Base-by-base conservation (phyloP, 2,888 invertebrate species). In the Drosophila borborema region DNA sequence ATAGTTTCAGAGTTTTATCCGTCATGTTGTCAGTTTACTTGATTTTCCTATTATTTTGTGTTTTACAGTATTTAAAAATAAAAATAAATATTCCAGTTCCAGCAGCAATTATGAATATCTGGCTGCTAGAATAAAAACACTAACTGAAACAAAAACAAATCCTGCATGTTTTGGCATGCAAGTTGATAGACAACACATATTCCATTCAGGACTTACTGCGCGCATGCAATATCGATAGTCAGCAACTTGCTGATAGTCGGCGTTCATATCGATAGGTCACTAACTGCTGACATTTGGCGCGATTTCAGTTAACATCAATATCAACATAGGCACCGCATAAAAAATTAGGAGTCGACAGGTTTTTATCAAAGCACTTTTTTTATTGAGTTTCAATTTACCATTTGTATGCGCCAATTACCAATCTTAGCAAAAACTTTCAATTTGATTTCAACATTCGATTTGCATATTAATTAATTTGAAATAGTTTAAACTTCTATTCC, bases 141-240 rank as follows among this genome's bases (percentile, higher is more conserved):
- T 28, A 9, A 2, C 40, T 7, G 23, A 1, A 28, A 40, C 40
- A 28, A 28, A 6, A 54, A 54, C 2, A 51, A 54, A 23, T 28
- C 6, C n/a, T 12, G 55, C 41, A 28, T 38, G 6, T 55, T 36
- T 45, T 16, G 14, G 23, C 34, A 36, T 36, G 18, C 18, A 18
- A 31, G 20, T 16, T 20, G 14, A 20, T 2, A 41, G 41, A 31
- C 43, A 43, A 56, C 31, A 18, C 16, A 9, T 43, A 34, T 43
- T 36, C 12, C 58, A 46, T 36, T n/a, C 45, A 59, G 43, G 43
- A 56, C 16, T 31, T 7, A 7, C 46, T 46, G 23, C 7, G 46
- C 23, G 46, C n/a, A 58, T 58, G 16, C 58, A 36, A 8, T 23
- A 59, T 59, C 59, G 59, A 46, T 46, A 23, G 16, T 1, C 5